Base-by-base conservation (phyloP, 1,140 invertebrate genomes). In the Plectrocnemia conspersa region DNA sequence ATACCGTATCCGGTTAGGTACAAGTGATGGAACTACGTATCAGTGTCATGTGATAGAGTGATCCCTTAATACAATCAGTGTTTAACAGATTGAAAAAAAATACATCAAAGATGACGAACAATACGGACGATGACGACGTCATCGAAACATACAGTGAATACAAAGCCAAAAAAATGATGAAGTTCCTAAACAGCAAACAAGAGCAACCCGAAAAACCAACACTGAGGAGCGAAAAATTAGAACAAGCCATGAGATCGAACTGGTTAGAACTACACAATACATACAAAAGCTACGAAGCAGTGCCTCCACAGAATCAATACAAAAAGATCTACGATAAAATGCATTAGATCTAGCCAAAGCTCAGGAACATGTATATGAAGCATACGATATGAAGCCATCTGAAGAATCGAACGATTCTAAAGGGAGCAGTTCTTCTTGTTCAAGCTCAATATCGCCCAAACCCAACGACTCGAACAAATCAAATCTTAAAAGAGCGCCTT, bases 401-500 rank as follows among this genome's bases (percentile, higher is more conserved):
- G 55, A 47, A 24, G 46, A 22, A 19, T 24, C 53, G 23, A 54
- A 55, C 1, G 50, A 53, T 11, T 49, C 49, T 23, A 56, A 49
- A 5, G 53, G 53, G 29, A 50, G 54, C 9, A 56, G 58, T 24
- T 36, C 44, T 13, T 56, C 49, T 25, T 60, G 54, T 6, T 45
- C 48, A 6, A 53, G 54, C 23, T 60, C 58, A 0, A 15, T 48
- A 0, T 60, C 58, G 7, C 58, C 58, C 9, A 56, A 56, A 24
- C 55, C 49, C 15, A 53, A 60, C 45, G 54, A 60, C 15, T 23
- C 38, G 27, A 48, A 46, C 13, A 27, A 58, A 52, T 47, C 27
- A 22, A 67, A 67, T 16, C 64, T 69, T 3, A 66, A 69, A 38
- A 62, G 78, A n/a, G 75, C 79, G 10, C 77, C 79, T 22, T 82